Conservation (phyloP, 1,140 invertebrate genomes). For the Apis dorsata region DNA sequence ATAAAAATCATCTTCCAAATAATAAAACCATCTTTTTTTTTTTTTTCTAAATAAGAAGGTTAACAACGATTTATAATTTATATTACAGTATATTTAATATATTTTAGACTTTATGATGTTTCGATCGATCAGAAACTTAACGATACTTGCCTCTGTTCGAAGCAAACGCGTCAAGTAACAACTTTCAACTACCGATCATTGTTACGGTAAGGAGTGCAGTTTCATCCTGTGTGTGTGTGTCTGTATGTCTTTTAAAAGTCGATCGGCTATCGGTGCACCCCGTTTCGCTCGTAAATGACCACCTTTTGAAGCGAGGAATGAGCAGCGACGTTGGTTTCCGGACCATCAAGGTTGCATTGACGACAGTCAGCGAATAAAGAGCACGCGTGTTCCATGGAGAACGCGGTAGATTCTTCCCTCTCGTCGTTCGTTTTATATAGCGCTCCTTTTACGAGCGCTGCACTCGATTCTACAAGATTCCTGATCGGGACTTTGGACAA, state of each 20-base stretch:
- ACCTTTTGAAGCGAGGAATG: not conserved
- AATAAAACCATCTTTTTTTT: too few relatives aligned
- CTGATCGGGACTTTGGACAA: not conserved
- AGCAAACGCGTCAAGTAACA: not conserved
- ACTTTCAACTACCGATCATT: not conserved
- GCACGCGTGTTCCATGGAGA: not conserved
- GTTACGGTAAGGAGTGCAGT: too few relatives aligned
- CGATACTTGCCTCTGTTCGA: not conserved
- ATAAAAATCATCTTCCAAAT: too few relatives aligned
- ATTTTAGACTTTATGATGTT: too few relatives aligned
- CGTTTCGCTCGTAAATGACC: not conserved
- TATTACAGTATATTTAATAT: too few relatives aligned
- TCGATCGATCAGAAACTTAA: not conserved
- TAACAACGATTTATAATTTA: too few relatives aligned
- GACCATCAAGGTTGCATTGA: not conserved
- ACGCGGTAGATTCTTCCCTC: not conserved
- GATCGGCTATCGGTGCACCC: not conserved
- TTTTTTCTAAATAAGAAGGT: too few relatives aligned
- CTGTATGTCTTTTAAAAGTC: not conserved
- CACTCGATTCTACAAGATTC: slow-evolving; percentile 1
- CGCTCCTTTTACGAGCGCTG: slow-evolving; percentile 4
- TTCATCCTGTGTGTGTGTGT: not conserved
- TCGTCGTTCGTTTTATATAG: slow-evolving; percentile 8
- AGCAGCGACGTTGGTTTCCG: not conserved
- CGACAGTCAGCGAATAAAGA: slow-evolving; percentile 24